Evolutionary conservation across 1,140 invertebrate species (phyloP).

Genomic region (Neodiprion pinetum): DNA sequence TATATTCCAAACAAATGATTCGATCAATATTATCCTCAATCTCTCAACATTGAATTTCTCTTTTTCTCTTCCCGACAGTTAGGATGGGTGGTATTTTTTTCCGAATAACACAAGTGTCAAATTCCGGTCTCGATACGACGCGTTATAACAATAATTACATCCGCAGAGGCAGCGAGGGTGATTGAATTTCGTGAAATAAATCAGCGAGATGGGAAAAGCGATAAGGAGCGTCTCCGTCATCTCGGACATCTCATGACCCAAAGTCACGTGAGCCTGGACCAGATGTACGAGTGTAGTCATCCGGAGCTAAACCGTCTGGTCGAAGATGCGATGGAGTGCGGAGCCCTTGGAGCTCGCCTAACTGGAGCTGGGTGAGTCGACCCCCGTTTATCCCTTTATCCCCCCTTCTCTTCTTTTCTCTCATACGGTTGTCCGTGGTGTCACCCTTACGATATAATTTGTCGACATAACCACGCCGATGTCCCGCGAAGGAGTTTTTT

Average conservation of each 20-base stretch:
- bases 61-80: no score
- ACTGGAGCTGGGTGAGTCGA: conserved; percentile 91
- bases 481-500: no score
- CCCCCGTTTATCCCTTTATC: conserved; percentile 10
- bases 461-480: no score
- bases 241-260: conserved; percentile 87
- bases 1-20: no score
- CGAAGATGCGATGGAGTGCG: conserved; percentile 72
- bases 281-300: conserved; percentile 95
- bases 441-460: neutral
- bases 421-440: neutral
- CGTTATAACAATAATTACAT: neutral
- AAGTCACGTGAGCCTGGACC: conserved; percentile 86
- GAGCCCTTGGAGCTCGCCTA: conserved; percentile 83
- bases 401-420: conserved; percentile 11
- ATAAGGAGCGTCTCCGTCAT: conserved; percentile 59
- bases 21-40: no score
- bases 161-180: conserved; percentile 66
- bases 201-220: conserved; percentile 59
- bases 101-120: no score
- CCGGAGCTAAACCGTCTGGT: conserved; percentile 86
- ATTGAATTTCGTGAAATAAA: conserved; percentile 50
- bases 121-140: no score
- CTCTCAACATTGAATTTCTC: no score
- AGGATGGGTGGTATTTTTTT: no score